A percentile compares a stretch with the other conserved stretches of the same genome.
phyloP scores from a whole-genome alignment of 2,888 invertebrate genomes.

The Drosophila maculinotata region DNA sequence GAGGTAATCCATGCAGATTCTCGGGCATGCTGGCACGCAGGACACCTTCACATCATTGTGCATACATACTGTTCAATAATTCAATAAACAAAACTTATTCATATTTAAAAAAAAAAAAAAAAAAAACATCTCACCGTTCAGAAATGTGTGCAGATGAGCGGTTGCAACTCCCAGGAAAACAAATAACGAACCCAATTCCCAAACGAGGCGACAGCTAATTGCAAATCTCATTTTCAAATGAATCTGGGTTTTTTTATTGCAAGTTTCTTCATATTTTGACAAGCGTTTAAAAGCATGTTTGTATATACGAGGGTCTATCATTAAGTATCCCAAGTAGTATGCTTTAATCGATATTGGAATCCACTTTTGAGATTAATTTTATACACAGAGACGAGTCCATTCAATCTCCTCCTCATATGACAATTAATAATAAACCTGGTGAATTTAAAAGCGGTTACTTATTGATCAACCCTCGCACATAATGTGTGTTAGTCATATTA shows the following conservation, averaged over 20 bases:
- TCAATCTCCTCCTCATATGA: no score
- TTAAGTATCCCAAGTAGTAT: not conserved
- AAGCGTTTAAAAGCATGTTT: no score
- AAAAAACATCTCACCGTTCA: conserved; percentile 28
- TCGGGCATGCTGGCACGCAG: conserved; percentile 32
- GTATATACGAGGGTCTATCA: not conserved
- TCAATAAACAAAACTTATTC: no score
- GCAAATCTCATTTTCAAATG: conserved; percentile 12
- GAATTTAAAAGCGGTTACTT: no score
- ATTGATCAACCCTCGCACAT: not conserved
- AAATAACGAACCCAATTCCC: not conserved
- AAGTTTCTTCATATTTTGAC: no score
- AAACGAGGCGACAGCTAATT: not conserved
- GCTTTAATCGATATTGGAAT: no score
- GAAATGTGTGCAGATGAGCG: conserved; percentile 14
- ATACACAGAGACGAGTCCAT: no score
- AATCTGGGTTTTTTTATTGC: not conserved
- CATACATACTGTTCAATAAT: conserved; percentile 17
- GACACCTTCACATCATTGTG: conserved; percentile 13
- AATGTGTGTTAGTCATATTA: not conserved
- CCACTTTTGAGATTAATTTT: no score
- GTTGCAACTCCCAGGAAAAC: not conserved
- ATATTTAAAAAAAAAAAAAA: no score
- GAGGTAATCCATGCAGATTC: conserved; percentile 17
- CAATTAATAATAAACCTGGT: no score